These are phyloP conservation scores for Sarotherodon lohbergeri DNA, from an alignment of 2,113 vertebrate genomes.

Conservation along the genomic window DNA sequence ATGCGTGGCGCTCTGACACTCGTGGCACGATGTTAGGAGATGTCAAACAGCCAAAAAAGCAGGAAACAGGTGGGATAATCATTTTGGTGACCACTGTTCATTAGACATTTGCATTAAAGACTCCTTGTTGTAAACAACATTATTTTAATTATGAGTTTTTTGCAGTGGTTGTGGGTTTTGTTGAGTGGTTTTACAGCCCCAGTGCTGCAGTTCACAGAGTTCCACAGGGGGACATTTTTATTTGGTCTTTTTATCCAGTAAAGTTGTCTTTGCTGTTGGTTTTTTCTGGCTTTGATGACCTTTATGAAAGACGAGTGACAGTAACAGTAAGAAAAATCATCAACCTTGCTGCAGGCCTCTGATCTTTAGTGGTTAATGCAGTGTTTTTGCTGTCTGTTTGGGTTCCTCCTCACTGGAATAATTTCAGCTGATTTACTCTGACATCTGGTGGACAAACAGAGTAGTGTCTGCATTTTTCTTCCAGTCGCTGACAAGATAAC, in stretches of 20 bases:
- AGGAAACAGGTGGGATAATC: neutral
- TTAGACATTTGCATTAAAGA: neutral
- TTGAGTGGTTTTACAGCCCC: neutral
- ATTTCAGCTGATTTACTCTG: neutral
- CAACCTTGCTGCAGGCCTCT: neutral
- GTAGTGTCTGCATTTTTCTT: neutral
- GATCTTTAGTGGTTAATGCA: neutral
- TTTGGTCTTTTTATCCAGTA: neutral
- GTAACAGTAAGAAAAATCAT: neutral
- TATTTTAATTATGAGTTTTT: neutral
- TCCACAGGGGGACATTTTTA: neutral
- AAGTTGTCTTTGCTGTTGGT: neutral
- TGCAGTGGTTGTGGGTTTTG: neutral
- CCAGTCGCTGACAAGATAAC: neutral
- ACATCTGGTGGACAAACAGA: slow-evolving; percentile 18
- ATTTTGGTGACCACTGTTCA: neutral
- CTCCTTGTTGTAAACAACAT: neutral
- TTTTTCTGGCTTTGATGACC: neutral
- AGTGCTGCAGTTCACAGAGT: neutral
- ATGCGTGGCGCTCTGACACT: neutral
- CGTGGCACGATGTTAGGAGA: neutral
- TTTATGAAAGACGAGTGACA: neutral
- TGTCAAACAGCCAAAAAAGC: neutral
- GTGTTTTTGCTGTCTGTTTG: neutral
- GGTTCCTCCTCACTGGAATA: neutral